Evolutionary conservation across 2,113 vertebrate species (phyloP).

Genomic region (Hassar affinis): DNA sequence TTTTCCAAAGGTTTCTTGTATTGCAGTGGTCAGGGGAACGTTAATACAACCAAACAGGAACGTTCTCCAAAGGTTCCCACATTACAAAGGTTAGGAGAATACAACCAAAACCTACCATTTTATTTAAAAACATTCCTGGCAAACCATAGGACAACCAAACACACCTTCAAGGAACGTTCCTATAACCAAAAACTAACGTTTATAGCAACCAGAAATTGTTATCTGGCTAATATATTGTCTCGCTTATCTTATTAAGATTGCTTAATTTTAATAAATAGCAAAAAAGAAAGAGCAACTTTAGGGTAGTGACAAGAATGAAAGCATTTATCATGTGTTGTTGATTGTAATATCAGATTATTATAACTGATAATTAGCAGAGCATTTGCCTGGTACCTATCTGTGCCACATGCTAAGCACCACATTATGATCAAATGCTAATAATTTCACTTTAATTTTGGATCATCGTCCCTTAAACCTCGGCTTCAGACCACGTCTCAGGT

Average conservation of each 20-base stretch:
- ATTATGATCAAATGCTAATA: slow-evolving; percentile 1
- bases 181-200: too few species aligned
- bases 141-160: too few species aligned
- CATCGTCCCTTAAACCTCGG: not conserved
- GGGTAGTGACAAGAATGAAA: not conserved
- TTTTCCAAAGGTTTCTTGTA: too few species aligned
- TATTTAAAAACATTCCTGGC: too few species aligned
- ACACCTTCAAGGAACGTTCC: too few species aligned
- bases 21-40: too few species aligned
- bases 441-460: slow-evolving; percentile 6
- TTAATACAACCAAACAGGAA: too few species aligned
- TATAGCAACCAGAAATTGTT: too few species aligned
- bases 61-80: too few species aligned
- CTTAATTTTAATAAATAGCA: not conserved
- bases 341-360: not conserved
- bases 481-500: not conserved
- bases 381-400: not conserved
- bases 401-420: not conserved
- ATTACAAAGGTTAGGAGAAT: too few species aligned
- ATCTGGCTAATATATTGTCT: not conserved
- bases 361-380: not conserved
- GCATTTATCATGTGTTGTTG: not conserved
- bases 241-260: not conserved
- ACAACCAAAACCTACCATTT: too few species aligned
- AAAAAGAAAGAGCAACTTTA: not conserved